Conservation (phyloP, 2,888 invertebrate genomes). For the Yponomeuta malinellus region DNA sequence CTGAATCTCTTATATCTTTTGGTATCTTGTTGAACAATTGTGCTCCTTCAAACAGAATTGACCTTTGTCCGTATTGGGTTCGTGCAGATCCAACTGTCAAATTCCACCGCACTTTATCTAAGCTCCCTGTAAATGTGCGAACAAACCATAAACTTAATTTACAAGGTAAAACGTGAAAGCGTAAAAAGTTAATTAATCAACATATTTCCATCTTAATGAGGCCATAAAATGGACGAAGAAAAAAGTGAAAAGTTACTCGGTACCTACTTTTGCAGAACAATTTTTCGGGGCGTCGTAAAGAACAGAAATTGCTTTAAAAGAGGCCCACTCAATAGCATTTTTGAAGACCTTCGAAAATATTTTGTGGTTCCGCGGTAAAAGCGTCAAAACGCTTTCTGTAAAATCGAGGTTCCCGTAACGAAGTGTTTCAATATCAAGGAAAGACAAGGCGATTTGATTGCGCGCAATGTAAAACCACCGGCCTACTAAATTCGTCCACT, state of each 20-base stretch:
- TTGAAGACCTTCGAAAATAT: not conserved
- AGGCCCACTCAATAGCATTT: not conserved
- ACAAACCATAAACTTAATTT: slow-evolving; percentile 40
- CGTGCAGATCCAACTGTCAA: no score
- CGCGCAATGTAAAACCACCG: no score
- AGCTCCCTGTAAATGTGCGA: not conserved
- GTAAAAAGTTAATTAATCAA: slow-evolving; percentile 62
- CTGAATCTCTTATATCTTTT: no score
- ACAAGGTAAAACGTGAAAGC: slow-evolving; percentile 29
- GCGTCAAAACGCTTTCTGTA: not conserved
- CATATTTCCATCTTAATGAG: slow-evolving; percentile 46
- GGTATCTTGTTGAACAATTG: no score
- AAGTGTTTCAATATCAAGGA: no score
- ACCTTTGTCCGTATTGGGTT: no score
- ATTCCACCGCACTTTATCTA: no score
- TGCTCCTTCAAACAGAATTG: no score
- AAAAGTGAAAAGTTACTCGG: not conserved
- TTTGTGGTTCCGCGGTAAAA: not conserved
- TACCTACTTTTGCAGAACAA: slow-evolving; percentile 18
- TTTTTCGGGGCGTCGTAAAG: slow-evolving; percentile 38
- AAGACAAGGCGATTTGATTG: no score
- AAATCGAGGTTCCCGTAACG: no score
- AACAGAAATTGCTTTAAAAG: slow-evolving; percentile 20
- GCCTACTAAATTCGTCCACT: no score
- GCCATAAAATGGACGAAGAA: slow-evolving; percentile 25